Base-by-base conservation (phyloP, 2,113 vertebrate species). In the Turdus rufiventris region DNA sequence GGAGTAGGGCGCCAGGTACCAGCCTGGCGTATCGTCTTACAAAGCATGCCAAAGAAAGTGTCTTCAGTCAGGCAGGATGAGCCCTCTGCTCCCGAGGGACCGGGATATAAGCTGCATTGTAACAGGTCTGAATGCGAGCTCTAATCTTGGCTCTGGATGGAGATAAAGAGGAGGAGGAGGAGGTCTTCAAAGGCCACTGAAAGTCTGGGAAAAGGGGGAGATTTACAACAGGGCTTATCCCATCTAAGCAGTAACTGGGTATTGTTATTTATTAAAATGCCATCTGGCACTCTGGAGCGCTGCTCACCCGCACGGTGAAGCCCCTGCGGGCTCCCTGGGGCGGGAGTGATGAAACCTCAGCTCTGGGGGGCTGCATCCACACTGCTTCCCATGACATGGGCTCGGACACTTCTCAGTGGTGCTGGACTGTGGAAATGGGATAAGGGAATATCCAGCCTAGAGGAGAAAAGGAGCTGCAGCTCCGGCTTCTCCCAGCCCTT, bases 211-310 rank as follows among this genome's bases (percentile, higher is more conserved):
- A 95, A 96, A 83, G 79, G 68, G 93, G 61, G 88, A 96, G 93
- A 96, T 95, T 97, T 96, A 95, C 93, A 90, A 96, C 85, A 86
- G 85, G 90, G 94, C 89, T 97, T 97, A 94, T 91, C 94, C 96
- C 91, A 96, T 96, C 91, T 86, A 93, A 96, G 95, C 91, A 66
- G 75, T 94, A 91, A 94, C 88, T 38, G 90, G 40, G 90, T 86
- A 93, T 95, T 96, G 89, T 95, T 93, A 90, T 91, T 90, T 94
- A 95, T 96, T 93, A 95, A 97, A 96, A 96, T 95, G 94, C 94
- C 95, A 95, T 96, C 95, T 96, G 95, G 95, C 82, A 88, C 79
- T 83, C 74, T 8, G 6, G 34, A 82, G 82, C 2, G 10, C 71
- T 93, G 78, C 43, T 92, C 5, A 6, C 36, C 45, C 1, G 13